Base-by-base conservation (phyloP, 1,140 invertebrate species). In the Chymomyza costata region DNA sequence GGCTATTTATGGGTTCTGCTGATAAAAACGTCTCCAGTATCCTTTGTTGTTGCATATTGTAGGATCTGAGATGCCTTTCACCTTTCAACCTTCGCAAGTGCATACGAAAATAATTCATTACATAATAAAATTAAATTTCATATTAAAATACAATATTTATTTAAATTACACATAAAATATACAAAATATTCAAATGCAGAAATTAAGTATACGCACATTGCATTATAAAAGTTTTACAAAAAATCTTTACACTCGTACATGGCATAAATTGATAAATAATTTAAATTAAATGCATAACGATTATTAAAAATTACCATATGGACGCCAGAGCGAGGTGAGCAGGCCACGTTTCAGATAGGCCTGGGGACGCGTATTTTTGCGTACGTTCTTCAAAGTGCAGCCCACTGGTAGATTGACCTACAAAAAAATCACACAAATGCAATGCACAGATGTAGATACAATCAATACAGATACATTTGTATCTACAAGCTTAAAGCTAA, bases 321-420 rank as follows among this genome's bases (percentile, higher is more conserved):
- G 52, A 32, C 57, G 61, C 78, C 78, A 82, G 19, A 67, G 64
- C 45, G 73, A 81, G 39, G 76, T 76, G 41, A 84, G 61, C 34
- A 67, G 51, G 45, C 62, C 70, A 16, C 65, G 74, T 40, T 61
- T 76, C 25, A 65, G 52, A 10, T 62, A 56, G 28, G 54, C 16
- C 54, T 52, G 55, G n/a, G 68, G 14, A 35, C 47, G 59, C 13
- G 57, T 40, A 49, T 21, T 25, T 25, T 60, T 51, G n/a, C 74
- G 78, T 17, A 84, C 51, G 48, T 82, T 84, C 49, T 82, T 84
- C 44, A 84, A 45, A 43, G 63, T 69, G 55, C 83, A 84, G 28
- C 80, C 80, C 8, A 71, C 62, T 10, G 73, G 78, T 41, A 84
- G 52, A 21, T 76, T 55, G 32, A 84, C 78, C 83, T 84, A 59